These are phyloP conservation scores for Agrenia bidenticulata DNA, from an alignment of 2,888 invertebrate genomes.

Conservation along the genomic window DNA sequence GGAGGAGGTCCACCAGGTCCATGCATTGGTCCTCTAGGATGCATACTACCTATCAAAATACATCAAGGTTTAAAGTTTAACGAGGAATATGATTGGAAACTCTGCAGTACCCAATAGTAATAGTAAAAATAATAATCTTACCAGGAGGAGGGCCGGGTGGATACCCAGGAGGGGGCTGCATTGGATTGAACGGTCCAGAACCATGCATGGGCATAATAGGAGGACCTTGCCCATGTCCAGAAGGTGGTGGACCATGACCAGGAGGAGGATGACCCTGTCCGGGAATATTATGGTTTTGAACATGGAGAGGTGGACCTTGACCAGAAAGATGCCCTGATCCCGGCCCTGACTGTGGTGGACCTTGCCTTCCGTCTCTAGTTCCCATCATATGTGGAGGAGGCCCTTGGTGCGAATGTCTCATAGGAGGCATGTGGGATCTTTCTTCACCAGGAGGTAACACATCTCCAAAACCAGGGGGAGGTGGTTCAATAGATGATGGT, in stretches of 20 bases:
- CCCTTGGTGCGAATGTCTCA: not conserved
- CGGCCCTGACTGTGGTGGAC: not conserved
- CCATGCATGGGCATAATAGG: constrained; percentile 21
- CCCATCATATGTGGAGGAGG: constrained; percentile 9
- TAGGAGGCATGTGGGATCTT: constrained; percentile 21
- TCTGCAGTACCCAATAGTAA: too few relatives aligned
- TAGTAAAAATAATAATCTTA: too few relatives aligned
- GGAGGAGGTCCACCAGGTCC: constrained; percentile 5
- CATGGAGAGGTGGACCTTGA: not conserved
- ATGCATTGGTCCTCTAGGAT: constrained; percentile 32
- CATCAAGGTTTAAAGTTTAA: not conserved
- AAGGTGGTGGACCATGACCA: constrained; percentile 15
- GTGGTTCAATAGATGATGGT: constrained; percentile 28
- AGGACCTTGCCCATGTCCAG: not conserved
- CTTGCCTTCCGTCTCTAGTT: not conserved
- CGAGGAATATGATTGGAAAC: not conserved
- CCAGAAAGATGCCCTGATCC: too few relatives aligned
- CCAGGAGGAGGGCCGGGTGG: constrained; percentile 22
- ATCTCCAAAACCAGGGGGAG: constrained; percentile 49
- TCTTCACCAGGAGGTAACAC: constrained; percentile 48
- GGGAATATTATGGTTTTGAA: not conserved
- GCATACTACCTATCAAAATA: constrained; percentile 19
- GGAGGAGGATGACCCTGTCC: constrained; percentile 14
- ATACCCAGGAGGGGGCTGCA: constrained; percentile 50
- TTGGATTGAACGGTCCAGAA: constrained; percentile 45